Evolutionary conservation across 1,140 invertebrate species (phyloP).

Genomic region (Heliconius hermathena): DNA sequence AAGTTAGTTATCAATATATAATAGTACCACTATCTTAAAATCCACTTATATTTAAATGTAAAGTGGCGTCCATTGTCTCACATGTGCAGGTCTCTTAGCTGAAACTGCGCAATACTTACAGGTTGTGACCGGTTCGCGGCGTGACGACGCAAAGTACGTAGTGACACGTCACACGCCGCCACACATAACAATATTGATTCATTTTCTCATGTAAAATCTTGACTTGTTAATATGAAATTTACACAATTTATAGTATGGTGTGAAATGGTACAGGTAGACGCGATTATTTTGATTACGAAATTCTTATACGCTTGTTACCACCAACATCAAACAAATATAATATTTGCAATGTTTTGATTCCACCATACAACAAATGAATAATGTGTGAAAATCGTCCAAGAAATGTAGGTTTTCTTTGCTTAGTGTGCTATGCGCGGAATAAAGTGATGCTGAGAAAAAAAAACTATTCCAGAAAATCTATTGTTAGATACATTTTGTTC

Average conservation of each 20-base stretch:
- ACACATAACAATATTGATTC: not conserved
- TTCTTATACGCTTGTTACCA: too few species aligned
- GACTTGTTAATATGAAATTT: conserved; percentile 7
- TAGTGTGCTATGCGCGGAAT: too few species aligned
- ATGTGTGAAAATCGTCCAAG: too few species aligned
- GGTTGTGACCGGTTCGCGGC: not conserved
- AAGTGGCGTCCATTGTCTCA: conserved; percentile 4
- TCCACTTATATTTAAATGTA: not conserved
- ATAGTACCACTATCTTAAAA: too few species aligned
- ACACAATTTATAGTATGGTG: not conserved
- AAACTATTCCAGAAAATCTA: too few species aligned
- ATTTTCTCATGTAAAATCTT: not conserved
- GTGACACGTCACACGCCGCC: not conserved
- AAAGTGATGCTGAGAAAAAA: too few species aligned
- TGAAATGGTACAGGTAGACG: not conserved
- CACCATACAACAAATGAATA: too few species aligned
- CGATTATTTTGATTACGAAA: not conserved
- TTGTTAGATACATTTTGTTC: too few species aligned
- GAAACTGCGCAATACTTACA: conserved; percentile 13
- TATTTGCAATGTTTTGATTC: too few species aligned
- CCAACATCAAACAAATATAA: too few species aligned
- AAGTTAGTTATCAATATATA: too few species aligned
- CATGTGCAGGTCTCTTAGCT: not conserved
- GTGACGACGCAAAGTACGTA: not conserved
- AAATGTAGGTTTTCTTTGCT: too few species aligned